Evolutionary conservation across 2,113 vertebrate species (phyloP), one percentile per base, ranked within the genome.

Genomic region (Trinectes maculatus): DNA sequence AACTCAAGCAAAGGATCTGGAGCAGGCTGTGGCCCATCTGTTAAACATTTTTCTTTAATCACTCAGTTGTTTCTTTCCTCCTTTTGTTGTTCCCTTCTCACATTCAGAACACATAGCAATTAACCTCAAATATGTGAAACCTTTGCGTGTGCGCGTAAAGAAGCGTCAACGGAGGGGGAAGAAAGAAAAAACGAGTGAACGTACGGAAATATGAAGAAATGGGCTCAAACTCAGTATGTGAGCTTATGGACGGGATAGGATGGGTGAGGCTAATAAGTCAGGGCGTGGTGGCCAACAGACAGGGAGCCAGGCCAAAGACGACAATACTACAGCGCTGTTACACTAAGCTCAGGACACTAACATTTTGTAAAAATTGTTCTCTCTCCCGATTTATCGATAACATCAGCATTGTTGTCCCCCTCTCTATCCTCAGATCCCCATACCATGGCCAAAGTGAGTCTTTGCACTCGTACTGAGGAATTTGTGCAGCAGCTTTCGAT

Each of bases 41-140:
- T 84, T 90, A 79, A 80, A 88, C 89, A 92, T 93, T 87, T 92
- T 81, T 83, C 71, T 77, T 80, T 91, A 91, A 93, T 92, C 87
- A 84, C 86, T 84, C 66, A 31, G 82, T 88, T 90, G 86, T 92
- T 90, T 79, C 85, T 83, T 70, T 82, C 71, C 67, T 79, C 70
- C 71, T 89, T 84, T 87, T 87, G 85, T 88, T 86, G 84, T 83
- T 80, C 81, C 69, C 66, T 82, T 76, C 78, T 89, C 81, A 84
- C 84, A 80, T 77, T 84, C 36, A 68, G 63, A 85, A 78, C 77
- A 80, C 68, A 63, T 21, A 82, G 62, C 74, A 75, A 80, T 75
- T 84, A 76, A 69, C 79, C 82, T 85, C 82, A 88, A 86, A 69
- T 69, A 88, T 83, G 77, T 24, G n/a, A 87, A 71, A 68, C 54